Conservation (phyloP, 2,113 vertebrate genomes). For the Sarotherodon lohbergeri region DNA sequence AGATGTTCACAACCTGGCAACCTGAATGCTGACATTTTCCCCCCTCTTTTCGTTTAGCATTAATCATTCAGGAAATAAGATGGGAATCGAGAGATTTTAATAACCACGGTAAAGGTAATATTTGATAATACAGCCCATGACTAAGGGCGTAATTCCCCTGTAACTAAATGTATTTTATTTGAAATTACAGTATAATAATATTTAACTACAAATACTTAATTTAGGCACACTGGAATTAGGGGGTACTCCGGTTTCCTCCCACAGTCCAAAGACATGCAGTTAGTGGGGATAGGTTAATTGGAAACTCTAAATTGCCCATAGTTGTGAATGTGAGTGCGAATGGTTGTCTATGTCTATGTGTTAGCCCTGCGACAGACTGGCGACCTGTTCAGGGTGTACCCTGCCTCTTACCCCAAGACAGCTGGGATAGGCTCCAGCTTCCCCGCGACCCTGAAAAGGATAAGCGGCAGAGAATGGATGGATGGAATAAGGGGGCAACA, state of each 20-base stretch:
- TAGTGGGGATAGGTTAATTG: not conserved
- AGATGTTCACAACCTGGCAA: not conserved
- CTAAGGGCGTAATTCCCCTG: not conserved
- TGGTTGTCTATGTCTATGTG: not conserved
- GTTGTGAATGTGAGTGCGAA: not conserved
- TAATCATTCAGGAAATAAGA: not conserved
- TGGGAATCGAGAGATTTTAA: not conserved
- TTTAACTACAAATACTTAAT: not conserved
- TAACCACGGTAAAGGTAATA: not conserved
- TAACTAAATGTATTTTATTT: not conserved
- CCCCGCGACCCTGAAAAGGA: rapidly evolving
- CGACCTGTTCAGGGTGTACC: not conserved
- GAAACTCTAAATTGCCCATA: not conserved
- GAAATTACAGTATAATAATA: not conserved
- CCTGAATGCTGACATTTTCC: not conserved
- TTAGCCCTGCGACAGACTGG: not conserved
- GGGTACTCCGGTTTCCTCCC: too few relatives aligned
- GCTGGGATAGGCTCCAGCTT: not conserved
- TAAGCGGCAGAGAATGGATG: not conserved
- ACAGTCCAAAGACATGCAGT: too few relatives aligned
- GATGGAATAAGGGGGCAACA: not conserved
- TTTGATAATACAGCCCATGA: not conserved
- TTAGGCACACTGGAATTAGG: not conserved
- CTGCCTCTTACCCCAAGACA: not conserved
- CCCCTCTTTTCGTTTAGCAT: not conserved